Conservation (phyloP, 92 coral and sea anemone genomes). For the Epizoanthus scotinus region DNA sequence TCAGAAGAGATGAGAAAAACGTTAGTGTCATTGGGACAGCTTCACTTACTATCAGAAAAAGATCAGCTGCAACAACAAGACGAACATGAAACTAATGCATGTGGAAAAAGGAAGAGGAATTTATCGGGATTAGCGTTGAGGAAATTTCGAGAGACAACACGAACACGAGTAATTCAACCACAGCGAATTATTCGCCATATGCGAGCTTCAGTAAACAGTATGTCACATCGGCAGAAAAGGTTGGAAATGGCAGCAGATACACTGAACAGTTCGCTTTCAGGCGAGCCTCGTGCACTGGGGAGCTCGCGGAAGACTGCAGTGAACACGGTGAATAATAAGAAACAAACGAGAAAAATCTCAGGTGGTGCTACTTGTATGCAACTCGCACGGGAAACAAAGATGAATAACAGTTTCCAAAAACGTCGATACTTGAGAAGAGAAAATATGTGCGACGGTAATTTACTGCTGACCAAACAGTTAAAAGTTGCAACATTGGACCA, state of each 20-base stretch:
- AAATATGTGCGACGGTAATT: background rate
- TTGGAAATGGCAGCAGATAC: background rate
- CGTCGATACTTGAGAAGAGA: background rate
- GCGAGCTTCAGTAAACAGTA: background rate
- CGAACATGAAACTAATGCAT: background rate
- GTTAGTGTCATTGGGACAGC: conserved; percentile 20
- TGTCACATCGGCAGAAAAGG: background rate
- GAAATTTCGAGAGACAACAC: conserved; percentile 30
- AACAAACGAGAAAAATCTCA: background rate
- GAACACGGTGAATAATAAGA: background rate
- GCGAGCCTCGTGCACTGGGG: background rate
- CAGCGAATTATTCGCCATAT: conserved; percentile 24
- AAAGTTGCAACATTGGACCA: conserved; percentile 2
- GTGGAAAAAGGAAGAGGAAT: background rate
- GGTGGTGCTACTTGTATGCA: background rate
- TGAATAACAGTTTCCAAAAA: background rate
- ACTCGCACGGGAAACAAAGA: background rate
- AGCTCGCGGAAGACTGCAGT: background rate
- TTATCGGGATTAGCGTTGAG: conserved; percentile 4
- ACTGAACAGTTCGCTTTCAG: background rate
- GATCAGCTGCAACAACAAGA: conserved; percentile 22
- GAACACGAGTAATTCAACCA: conserved; percentile 25
- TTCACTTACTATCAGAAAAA: conserved; percentile 30
- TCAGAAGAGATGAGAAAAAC: conserved; percentile 41
- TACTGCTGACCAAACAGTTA: background rate